A percentile compares a stretch with the other conserved stretches of the same genome.
These are phyloP conservation scores for Lypha dubia DNA, from an alignment of 2,888 invertebrate genomes.

Conservation along the genomic window DNA sequence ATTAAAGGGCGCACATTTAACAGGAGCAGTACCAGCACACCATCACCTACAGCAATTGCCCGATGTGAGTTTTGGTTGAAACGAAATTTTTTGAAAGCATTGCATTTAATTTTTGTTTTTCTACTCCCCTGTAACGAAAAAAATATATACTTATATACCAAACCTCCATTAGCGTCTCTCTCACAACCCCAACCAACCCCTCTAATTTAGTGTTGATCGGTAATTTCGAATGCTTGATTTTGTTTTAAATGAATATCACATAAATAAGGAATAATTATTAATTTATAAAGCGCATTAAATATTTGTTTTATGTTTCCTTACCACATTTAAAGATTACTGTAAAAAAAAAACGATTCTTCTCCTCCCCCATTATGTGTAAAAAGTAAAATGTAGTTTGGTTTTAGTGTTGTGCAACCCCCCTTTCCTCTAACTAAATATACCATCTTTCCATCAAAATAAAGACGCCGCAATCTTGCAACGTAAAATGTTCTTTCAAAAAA, in stretches of 20 bases:
- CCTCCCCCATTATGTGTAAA: constrained; percentile 52
- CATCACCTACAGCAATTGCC: constrained; percentile 84
- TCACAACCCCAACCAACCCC: no score
- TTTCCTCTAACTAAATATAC: constrained; percentile 25
- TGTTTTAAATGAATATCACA: constrained; percentile 26
- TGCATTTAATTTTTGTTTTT: constrained; percentile 68
- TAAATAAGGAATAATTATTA: constrained; percentile 40
- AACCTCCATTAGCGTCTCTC: constrained; percentile 44
- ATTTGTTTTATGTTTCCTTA: constrained; percentile 37
- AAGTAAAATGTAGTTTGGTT: constrained; percentile 68
- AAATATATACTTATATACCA: no score
- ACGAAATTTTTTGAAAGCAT: constrained; percentile 72
- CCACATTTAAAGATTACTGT: constrained; percentile 19
- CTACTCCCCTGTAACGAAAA: constrained; percentile 46
- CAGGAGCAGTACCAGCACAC: constrained; percentile 83
- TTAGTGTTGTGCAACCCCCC: constrained; percentile 64
- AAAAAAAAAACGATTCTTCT: constrained; percentile 17
- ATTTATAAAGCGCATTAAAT: constrained; percentile 41
- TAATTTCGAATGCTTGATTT: constrained; percentile 59
- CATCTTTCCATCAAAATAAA: constrained; percentile 28
- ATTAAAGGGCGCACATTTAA: constrained; percentile 84
- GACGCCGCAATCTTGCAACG: constrained; percentile 1
- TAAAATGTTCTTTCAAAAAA: constrained; percentile 3
- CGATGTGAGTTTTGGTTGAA: constrained; percentile 84
- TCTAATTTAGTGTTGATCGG: constrained; percentile 52